Conservation (phyloP, 2,113 vertebrate species). For the Zosterops lateralis region DNA sequence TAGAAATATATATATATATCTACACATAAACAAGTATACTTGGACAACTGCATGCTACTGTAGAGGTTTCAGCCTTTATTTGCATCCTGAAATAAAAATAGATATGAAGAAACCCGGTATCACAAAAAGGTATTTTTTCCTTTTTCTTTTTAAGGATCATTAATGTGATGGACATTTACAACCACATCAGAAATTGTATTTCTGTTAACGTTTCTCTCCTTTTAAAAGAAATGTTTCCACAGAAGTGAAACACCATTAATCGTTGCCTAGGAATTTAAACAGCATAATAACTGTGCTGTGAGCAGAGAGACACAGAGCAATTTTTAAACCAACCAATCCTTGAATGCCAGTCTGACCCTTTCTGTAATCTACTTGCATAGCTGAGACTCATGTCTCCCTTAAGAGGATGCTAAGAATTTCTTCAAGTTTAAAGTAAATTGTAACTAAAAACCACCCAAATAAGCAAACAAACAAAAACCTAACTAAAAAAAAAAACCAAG, state of each 20-base stretch:
- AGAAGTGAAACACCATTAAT: background rate
- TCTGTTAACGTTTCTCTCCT: background rate
- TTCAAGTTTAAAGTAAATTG: slow-evolving; percentile 31
- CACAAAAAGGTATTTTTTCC: background rate
- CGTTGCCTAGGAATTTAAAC: background rate
- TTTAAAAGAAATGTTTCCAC: background rate
- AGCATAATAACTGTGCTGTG: background rate
- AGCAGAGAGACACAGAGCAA: background rate
- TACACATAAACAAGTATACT: background rate
- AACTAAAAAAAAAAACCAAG: background rate
- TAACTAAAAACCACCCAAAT: background rate
- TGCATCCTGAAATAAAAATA: background rate
- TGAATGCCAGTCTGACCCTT: background rate
- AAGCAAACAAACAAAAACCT: background rate
- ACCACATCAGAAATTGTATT: background rate
- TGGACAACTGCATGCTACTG: background rate
- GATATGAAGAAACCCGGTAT: background rate
- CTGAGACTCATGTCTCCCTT: background rate
- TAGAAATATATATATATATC: background rate
- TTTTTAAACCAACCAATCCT: background rate
- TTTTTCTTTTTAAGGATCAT: background rate
- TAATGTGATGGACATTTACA: background rate
- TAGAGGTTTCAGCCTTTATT: background rate
- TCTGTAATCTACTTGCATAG: background rate
- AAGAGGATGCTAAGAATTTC: background rate